phyloP scores from a whole-genome alignment of 2,888 invertebrate genomes.

The Argynnis bischoffii region DNA sequence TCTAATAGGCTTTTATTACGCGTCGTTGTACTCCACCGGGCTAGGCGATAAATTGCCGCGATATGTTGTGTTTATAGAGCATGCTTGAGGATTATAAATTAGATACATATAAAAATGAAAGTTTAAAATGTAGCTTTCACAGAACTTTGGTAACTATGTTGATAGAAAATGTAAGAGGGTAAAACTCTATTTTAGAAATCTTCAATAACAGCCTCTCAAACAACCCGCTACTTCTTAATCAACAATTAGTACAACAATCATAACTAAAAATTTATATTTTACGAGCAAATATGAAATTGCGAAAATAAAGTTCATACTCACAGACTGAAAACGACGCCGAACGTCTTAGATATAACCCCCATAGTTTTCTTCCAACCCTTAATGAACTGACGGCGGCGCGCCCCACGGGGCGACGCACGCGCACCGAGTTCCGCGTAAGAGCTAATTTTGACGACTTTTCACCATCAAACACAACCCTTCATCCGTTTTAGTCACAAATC shows the following conservation, averaged over 20 bases:
- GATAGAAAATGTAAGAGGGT: too few species aligned
- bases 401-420: constrained; percentile 73
- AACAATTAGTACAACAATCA: too few species aligned
- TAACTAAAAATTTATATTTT: too few species aligned
- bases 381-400: constrained; percentile 78
- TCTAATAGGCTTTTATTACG: constrained; percentile 58
- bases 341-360: constrained; percentile 90
- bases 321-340: constrained; percentile 91
- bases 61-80: constrained; percentile 45
- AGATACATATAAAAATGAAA: constrained; percentile 23
- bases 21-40: constrained; percentile 42
- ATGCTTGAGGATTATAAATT: constrained; percentile 24
- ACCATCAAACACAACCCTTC: constrained; percentile 51
- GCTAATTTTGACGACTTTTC: constrained; percentile 72
- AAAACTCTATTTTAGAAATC: too few species aligned
- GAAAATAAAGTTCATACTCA: constrained; percentile 73
- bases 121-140: constrained; percentile 2
- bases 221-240: too few species aligned
- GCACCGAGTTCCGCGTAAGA: constrained; percentile 69
- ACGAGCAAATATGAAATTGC: too few species aligned
- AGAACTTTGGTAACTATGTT: not conserved
- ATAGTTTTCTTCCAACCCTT: constrained; percentile 83
- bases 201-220: too few species aligned
- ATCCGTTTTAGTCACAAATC: constrained; percentile 62
- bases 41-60: constrained; percentile 51